A percentile compares a stretch with the other conserved stretches of the same genome.
These are phyloP conservation scores for Cephus rjabovi DNA, from an alignment of 2,888 invertebrate species.

Conservation along the genomic window DNA sequence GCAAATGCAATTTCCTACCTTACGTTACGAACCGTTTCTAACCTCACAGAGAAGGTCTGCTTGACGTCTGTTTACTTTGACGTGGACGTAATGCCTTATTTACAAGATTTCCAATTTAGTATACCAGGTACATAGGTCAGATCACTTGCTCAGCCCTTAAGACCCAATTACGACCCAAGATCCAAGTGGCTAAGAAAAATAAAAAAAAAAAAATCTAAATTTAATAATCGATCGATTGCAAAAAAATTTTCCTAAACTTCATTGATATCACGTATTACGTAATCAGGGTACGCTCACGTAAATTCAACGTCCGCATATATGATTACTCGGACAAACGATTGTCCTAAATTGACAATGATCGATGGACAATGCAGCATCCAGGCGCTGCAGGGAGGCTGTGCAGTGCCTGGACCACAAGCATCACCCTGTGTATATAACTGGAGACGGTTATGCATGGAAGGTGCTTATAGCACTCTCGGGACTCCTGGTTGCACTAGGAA, in stretches of 20 bases:
- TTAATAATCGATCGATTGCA: too few species aligned
- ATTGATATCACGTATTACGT: too few species aligned
- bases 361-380: conserved; percentile 34
- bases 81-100: conserved; percentile 15
- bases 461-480: conserved; percentile 15
- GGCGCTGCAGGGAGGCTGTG: conserved; percentile 15
- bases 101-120: conserved; percentile 10
- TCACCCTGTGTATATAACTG: conserved; percentile 14
- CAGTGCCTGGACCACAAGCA: conserved; percentile 12
- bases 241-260: too few species aligned
- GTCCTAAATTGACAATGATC: conserved; percentile 32
- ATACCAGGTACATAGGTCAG: too few species aligned
- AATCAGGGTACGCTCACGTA: too few species aligned
- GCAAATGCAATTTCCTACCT: conserved; percentile 25
- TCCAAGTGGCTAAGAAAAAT: too few species aligned
- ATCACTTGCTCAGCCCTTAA: too few species aligned
- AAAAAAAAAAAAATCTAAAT: too few species aligned
- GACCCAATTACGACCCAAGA: too few species aligned
- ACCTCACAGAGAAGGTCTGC: too few species aligned
- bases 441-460: conserved; percentile 5
- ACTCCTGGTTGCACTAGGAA: conserved; percentile 31
- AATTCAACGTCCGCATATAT: too few species aligned
- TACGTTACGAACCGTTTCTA: neutral
- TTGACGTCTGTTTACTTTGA: conserved; percentile 15
- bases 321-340: too few species aligned